Percentiles rank a stretch among this genome's conserved stretches.
phyloP scores from a whole-genome alignment of 2,888 invertebrate species.

The Drosophila stalkeri region DNA sequence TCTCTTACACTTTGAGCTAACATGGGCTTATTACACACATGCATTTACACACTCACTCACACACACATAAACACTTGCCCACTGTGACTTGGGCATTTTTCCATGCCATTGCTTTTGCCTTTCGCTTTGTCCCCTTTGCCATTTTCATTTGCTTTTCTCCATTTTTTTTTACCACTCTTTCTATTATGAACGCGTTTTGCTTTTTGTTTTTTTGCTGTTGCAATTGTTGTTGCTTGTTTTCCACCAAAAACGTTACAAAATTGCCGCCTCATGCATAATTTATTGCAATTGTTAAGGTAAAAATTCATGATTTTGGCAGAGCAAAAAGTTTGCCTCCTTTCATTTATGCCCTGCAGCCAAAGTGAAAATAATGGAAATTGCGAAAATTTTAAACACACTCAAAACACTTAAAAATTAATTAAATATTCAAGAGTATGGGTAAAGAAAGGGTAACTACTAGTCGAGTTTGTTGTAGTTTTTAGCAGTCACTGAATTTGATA shows the following conservation, averaged over 20 bases:
- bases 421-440: not conserved
- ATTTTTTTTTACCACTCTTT: slow-evolving; percentile 41
- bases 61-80: slow-evolving; percentile 19
- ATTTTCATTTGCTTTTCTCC: slow-evolving; percentile 53
- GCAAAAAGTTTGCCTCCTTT: slow-evolving; percentile 31
- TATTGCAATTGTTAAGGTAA: slow-evolving; percentile 70
- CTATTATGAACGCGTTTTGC: slow-evolving; percentile 54
- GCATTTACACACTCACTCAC: slow-evolving; percentile 25
- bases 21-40: slow-evolving; percentile 53
- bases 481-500: not conserved
- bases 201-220: slow-evolving; percentile 25
- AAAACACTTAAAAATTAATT: not conserved
- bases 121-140: not conserved
- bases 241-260: slow-evolving; percentile 58
- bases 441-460: not conserved
- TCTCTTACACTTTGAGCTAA: not conserved
- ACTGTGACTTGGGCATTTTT: slow-evolving; percentile 62
- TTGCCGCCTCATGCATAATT: slow-evolving; percentile 79
- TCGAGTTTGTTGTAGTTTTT: not conserved
- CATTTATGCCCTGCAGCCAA: not conserved
- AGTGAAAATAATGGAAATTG: not conserved
- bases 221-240: slow-evolving; percentile 43
- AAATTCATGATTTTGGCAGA: slow-evolving; percentile 53
- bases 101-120: slow-evolving; percentile 49
- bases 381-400: not conserved